Evolutionary conservation across 2,113 vertebrate species (phyloP), one percentile per base, ranked within the genome.

Genomic region (Salvelinus sp.): DNA sequence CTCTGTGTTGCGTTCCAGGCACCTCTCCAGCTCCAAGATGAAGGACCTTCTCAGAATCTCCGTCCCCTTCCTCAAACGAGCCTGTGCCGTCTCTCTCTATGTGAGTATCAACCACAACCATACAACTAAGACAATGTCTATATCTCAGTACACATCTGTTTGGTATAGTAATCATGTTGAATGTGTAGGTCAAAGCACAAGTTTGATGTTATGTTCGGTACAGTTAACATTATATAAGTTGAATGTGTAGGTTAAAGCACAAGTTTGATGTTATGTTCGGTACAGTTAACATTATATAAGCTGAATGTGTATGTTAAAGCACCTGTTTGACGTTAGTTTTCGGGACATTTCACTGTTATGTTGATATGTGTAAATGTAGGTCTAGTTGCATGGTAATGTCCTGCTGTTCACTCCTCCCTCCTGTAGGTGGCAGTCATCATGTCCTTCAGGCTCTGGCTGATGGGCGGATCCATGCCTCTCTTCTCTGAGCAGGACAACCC

Each of bases 401-500:
- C 0, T 28, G 18, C 33, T 22, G 12, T 23, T 72, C 18, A 18
- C 65, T 75, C 50, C 67, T 85, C 3, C 81, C 73, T 79, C 79
- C 79, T 75, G 6, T 83, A 99, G 98, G 96, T 97, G 83, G 81
- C 89, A 68, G 70, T 96, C 0, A 88, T 97, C 88, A 87, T 99
- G 88, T 96, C 92, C 48, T 92, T 96, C 85, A 93, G 98, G 60
- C 89, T 99, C 79, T 96, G 96, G 95, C 93, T 99, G 74, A 99
- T 99, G 98, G 98, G 96, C 78, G 97, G 96, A 33, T 97, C 97
- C 73, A 97, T 98, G 96, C 98, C 98, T 0, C 95, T 97, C 74
- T 99, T 99, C 84, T 98, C 97, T 0, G 97, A 99, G 83, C 98
- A 99, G 87, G 98, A 99, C 92, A 99, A 99, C 82, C 98, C 98